Conservation (phyloP, 2,888 invertebrate genomes). For the Papilio protenor region DNA sequence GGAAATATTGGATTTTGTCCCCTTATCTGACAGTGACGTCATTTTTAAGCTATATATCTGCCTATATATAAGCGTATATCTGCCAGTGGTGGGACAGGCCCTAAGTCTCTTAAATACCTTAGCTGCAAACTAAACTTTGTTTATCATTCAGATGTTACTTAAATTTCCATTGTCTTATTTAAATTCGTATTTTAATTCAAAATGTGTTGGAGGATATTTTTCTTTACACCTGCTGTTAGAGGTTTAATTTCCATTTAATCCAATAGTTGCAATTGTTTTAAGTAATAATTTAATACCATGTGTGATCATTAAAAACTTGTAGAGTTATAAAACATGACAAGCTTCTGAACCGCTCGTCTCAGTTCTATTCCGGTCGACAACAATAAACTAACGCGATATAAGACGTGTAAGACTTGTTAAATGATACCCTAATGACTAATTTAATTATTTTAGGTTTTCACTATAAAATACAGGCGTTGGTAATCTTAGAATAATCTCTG, state of each 20-base stretch:
- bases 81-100: no score
- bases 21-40: no score
- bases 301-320: constrained; percentile 34
- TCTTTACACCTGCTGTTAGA: no score
- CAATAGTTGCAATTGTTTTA: neutral
- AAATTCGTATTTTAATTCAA: no score
- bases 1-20: no score
- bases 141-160: no score
- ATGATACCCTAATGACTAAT: constrained; percentile 47
- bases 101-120: neutral
- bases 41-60: no score
- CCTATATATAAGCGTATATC: no score
- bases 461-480: neutral
- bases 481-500: neutral
- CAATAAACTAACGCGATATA: constrained; percentile 54
- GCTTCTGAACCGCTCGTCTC: constrained; percentile 29
- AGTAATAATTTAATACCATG: neutral
- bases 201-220: no score
- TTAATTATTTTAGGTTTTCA: constrained; percentile 36
- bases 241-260: neutral
- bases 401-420: constrained; percentile 46
- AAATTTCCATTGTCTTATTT: no score
- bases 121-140: no score
- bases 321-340: constrained; percentile 41
- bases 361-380: constrained; percentile 56